Conservation (phyloP, 2,888 invertebrate species). For the Allacma fusca region DNA sequence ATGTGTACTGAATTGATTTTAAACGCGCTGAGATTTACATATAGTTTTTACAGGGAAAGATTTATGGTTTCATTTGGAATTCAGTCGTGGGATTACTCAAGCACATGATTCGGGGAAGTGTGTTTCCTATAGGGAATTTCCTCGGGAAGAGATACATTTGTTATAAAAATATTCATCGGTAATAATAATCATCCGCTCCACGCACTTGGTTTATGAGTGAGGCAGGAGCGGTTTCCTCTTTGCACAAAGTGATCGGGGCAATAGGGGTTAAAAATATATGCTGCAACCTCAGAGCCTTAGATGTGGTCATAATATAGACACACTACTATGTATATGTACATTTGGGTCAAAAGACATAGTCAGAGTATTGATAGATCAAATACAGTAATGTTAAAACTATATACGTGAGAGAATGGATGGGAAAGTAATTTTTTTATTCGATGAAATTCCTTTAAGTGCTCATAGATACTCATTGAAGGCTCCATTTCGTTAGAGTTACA, state of each 20-base stretch:
- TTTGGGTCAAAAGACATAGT: neutral
- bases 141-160: neutral
- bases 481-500: constrained; percentile 11
- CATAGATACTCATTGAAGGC: constrained; percentile 34
- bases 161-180: constrained; percentile 18
- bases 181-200: constrained; percentile 31
- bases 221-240: neutral
- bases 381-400: neutral
- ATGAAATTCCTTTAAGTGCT: constrained; percentile 25
- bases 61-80: too few relatives aligned
- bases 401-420: constrained; percentile 13
- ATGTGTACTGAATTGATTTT: too few relatives aligned
- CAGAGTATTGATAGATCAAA: neutral
- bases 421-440: constrained; percentile 32
- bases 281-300: too few relatives aligned
- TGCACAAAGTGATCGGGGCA: neutral
- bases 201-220: neutral
- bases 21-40: too few relatives aligned
- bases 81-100: too few relatives aligned
- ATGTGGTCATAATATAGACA: constrained; percentile 1
- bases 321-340: neutral
- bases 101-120: too few relatives aligned
- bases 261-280: constrained; percentile 9
- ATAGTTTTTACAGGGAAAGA: too few relatives aligned
- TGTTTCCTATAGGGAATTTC: too few relatives aligned